Base-by-base conservation (phyloP, 2,888 invertebrate genomes). In the Trissoscelio sp. region DNA sequence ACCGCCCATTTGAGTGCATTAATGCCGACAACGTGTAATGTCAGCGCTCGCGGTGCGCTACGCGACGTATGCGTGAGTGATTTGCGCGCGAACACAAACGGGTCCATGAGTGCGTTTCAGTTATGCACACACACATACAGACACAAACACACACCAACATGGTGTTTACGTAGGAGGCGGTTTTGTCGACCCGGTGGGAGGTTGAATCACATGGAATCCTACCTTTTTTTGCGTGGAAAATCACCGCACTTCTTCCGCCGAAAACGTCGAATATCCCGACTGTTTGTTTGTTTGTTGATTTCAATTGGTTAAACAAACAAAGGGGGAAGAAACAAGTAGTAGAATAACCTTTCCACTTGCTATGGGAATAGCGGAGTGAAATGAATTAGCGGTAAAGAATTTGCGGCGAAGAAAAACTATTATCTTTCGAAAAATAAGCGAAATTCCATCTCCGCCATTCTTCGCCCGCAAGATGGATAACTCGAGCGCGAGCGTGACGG, bases 1-100 rank as follows among this genome's bases (percentile, higher is more conserved):
- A 88, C 86, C 90, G 90, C 89, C 90, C 89, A 89, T 89, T 86
- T 85, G 87, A 86, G 84, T 88, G 84, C 84, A 84, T 86, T 85
- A 84, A 85, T 85, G 83, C 81, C 83, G 79, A 82, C 84, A 81
- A 86, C 83, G 81, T 73, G 79, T 73, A 75, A 80, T 72, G 74
- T 82, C 73, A 67, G 57, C 69, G 64, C 57, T 46, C 53, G 24
- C 39, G 51, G 24, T 72, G 58, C 51, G 42, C 31, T 31, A 46
- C 64, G 48, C 70, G 73, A 77, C 81, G 70, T 78, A 57, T 80
- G 39, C 58, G 66, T 64, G 78, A 64, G 62, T 34, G 60, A 62
- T 55, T 53, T 39, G 62, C 37, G 51, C 67, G 24, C 51, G n/a
- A n/a, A 39, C 44, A 28, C n/a, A 46, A 62, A 14, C 28, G 39